phyloP scores from a whole-genome alignment of 2,113 vertebrate genomes.

The Plestiodon gilberti region DNA sequence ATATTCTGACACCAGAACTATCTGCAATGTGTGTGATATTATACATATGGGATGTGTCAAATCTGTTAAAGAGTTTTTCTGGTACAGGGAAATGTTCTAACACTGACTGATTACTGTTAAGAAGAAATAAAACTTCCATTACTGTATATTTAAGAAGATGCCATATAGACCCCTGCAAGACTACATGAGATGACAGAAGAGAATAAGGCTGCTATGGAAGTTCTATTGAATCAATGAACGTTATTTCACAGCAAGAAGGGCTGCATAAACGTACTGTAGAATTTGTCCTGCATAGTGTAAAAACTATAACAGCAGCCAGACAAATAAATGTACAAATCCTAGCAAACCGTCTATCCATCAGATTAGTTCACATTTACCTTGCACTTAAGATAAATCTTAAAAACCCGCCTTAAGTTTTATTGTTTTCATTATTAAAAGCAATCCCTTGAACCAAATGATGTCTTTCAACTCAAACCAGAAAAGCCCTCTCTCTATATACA shows the following conservation, averaged over 20 bases:
- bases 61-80: not conserved
- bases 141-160: not conserved
- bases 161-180: not conserved
- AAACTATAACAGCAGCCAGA: not conserved
- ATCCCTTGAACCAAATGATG: not conserved
- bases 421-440: not conserved
- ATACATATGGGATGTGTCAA: not conserved
- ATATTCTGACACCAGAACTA: not conserved
- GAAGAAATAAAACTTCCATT: not conserved
- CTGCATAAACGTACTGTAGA: not conserved
- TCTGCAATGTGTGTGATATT: not conserved
- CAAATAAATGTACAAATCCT: not conserved
- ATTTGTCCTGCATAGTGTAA: accelerated
- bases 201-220: not conserved
- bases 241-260: not conserved
- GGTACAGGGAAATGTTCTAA: not conserved
- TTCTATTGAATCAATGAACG: not conserved
- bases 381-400: accelerated
- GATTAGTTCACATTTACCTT: accelerated
- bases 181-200: not conserved
- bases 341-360: not conserved
- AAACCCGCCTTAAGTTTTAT: not conserved
- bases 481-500: accelerated
- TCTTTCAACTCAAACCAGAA: not conserved
- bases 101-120: not conserved